Evolutionary conservation across 2,113 vertebrate species (phyloP).

Genomic region (Hemiprocne comata): DNA sequence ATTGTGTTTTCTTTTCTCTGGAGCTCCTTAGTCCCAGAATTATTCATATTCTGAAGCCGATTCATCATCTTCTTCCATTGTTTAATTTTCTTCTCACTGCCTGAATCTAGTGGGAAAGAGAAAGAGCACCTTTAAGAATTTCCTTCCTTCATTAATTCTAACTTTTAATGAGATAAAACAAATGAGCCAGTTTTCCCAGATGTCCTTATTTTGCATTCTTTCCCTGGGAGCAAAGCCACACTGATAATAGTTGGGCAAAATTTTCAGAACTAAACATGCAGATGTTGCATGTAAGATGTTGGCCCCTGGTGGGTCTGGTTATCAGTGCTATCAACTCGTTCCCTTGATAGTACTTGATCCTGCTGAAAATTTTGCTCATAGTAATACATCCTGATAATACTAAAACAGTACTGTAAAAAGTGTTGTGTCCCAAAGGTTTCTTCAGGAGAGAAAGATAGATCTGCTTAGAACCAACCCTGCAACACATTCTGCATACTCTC

Average conservation of each 20-base stretch:
- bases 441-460: background rate
- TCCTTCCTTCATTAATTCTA: conserved; percentile 36
- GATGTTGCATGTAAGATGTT: background rate
- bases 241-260: background rate
- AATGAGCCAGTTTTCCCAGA: background rate
- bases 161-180: background rate
- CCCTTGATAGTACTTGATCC: background rate
- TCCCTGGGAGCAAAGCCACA: background rate
- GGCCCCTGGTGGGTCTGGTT: background rate
- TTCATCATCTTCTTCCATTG: conserved; percentile 12
- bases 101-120: conserved; percentile 4
- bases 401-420: background rate
- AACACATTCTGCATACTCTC: background rate
- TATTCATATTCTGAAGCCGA: conserved; percentile 39
- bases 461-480: background rate
- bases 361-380: background rate
- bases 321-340: background rate
- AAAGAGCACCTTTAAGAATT: conserved; percentile 25
- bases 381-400: background rate
- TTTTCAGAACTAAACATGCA: background rate
- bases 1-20: conserved; percentile 6
- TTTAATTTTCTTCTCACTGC: conserved; percentile 21
- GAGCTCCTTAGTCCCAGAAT: background rate
- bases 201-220: background rate
- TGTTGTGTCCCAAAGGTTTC: background rate